Evolutionary conservation across 2,888 invertebrate species (phyloP), one percentile per base, ranked within the genome.

Genomic region (Tuta absoluta): DNA sequence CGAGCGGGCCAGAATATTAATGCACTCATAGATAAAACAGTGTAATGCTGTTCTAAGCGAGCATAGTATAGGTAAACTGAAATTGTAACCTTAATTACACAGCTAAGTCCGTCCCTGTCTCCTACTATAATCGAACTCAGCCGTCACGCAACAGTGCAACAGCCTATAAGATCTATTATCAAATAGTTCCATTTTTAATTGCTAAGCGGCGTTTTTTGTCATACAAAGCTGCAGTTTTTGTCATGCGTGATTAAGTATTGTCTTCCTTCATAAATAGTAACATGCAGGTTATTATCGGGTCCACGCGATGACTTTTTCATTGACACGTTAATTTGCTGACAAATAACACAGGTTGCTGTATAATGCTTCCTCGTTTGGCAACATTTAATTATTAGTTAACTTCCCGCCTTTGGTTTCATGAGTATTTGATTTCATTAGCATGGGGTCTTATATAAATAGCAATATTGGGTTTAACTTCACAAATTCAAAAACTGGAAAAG

Each of bases 111-210:
- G 41, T 10, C 58, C 14, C 58, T 59, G 58, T 5, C 38, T 14
- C 17, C 4, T 17, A 12, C 28, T 14, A 23, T 45, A 63, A 57
- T 33, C 59, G 51, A 66, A 66, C 60, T 66, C 66, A 28, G 58
- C 66, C 57, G 74, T 71, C 75, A 76, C 71, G 75, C 73, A 63
- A 76, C 66, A 68, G 69, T 68, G 68, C 69, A 71, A 67, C 67
- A 72, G 72, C 68, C 65, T 64, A 65, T 65, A 62, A 33, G 38
- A 37, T 23, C 57, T 62, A 64, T 53, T 60, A 33, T 49, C 59
- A 28, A 45, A 62, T 38, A 21, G 21, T 51, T 41, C 60, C 37
- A 63, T 57, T 41, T 57, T 60, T 64, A 64, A 64, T 64, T 60
- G 53, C 60, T 2, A 58, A 23, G 12, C 11, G 24, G 51, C 14